A percentile compares a stretch with the other conserved stretches of the same genome.
Evolutionary conservation across 2,113 vertebrate species (phyloP).

Genomic region (Coryphaenoides rupestris): DNA sequence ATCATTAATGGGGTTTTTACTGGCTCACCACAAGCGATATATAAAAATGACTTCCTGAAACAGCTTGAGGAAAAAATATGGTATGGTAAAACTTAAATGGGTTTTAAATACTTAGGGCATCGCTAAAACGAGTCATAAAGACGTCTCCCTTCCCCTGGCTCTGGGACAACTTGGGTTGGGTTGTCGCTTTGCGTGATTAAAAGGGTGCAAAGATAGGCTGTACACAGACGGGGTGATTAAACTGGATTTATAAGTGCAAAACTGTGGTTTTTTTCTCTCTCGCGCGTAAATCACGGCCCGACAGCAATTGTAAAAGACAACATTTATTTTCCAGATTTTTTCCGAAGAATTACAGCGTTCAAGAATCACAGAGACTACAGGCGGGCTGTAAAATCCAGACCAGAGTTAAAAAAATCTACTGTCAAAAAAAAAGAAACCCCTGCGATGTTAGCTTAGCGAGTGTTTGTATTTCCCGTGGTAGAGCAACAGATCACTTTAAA

Average conservation of each 20-base stretch:
- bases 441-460: conserved; percentile 3
- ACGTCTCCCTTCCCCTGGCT: conserved; percentile 23
- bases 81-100: conserved; percentile 22
- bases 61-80: conserved; percentile 38
- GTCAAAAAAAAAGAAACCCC: conserved; percentile 24
- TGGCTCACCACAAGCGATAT: no score
- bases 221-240: conserved; percentile 23
- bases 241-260: conserved; percentile 35
- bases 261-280: conserved; percentile 8
- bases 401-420: conserved; percentile 43
- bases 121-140: conserved; percentile 24
- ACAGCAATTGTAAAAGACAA: neutral
- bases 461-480: conserved; percentile 48
- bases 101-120: conserved; percentile 14
- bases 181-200: conserved; percentile 48
- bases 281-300: conserved; percentile 32
- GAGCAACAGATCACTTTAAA: conserved; percentile 38
- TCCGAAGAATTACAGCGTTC: conserved; percentile 12
- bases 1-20: no score
- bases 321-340: conserved; percentile 13
- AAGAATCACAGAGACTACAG: conserved; percentile 33
- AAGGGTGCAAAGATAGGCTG: conserved; percentile 17
- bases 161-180: conserved; percentile 18
- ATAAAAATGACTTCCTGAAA: neutral
- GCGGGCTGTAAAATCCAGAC: conserved; percentile 17